phyloP scores from a whole-genome alignment of 1,140 invertebrate genomes.

The Brachionus paranguensis region DNA sequence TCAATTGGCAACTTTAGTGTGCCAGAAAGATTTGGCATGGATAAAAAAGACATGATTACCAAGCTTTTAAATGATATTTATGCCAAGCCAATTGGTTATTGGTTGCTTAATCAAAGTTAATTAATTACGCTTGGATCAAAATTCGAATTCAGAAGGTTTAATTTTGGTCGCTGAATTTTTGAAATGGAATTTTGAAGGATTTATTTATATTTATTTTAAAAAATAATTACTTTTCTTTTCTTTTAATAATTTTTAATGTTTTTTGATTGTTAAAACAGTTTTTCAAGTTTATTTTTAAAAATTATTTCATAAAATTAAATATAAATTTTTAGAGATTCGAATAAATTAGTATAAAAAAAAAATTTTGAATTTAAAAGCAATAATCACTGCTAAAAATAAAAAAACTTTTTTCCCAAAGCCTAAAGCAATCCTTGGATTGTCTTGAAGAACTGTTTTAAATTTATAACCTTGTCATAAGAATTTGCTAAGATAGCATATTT shows the following conservation, averaged over 20 bases:
- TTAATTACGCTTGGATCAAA: not conserved
- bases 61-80: not conserved
- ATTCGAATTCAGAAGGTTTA: slow-evolving; percentile 22
- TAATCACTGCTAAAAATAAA: not conserved
- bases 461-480: not conserved
- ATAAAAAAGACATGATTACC: not conserved
- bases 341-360: not conserved
- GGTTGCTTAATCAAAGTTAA: not conserved
- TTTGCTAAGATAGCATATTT: not conserved
- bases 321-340: not conserved
- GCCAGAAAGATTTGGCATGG: not conserved
- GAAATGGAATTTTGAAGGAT: not conserved
- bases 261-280: not conserved
- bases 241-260: not conserved
- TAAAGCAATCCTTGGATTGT: not conserved
- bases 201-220: not conserved
- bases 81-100: not conserved
- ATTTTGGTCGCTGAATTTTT: not conserved
- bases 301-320: not conserved
- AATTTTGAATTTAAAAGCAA: not conserved
- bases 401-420: not conserved
- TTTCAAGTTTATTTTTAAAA: not conserved
- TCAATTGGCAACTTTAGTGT: not conserved
- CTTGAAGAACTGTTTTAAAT: not conserved
- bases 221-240: not conserved